Base-by-base conservation (phyloP, 1,140 invertebrate species). In the Cherax quadricarinatus region DNA sequence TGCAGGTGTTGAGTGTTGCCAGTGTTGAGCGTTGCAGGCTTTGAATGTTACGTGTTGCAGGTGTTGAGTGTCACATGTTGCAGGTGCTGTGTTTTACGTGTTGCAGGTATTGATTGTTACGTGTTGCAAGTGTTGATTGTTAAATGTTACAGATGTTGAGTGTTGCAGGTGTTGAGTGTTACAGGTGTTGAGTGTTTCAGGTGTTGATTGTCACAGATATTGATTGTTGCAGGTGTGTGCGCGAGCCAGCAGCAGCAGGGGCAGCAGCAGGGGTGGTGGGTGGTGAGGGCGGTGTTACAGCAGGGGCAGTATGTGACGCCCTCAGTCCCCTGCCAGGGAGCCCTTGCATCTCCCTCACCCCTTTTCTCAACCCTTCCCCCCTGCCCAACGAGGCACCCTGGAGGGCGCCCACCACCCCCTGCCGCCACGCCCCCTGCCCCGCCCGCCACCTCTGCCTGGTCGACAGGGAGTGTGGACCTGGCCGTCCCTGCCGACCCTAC, bases 371-470 rank as follows among this genome's bases (percentile, higher is more conserved):
- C 21, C 89, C 83, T 9, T 85, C 89, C 0, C 51, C 30, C n/a
- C 53, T 86, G 89, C 82, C 89, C 89, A 85, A 85, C 75, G 89
- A 91, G 83, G 73, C 84, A 3, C 89, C 89, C 21, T 91, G 89
- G 89, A 66, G 89, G 57, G 83, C 75, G 18, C 89, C 89, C 24
- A 91, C 89, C 24, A 86, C 84, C 41, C 89, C 89, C n/a, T 91
- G 89, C 83, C 82, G 73, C 41, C 73, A 70, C 57, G 48, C n/a
- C 81, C 89, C 89, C 51, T 91, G 89, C 89, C 89, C 89, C 1
- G 18, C 70, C 18, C 89, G 73, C 73, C 83, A 85, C 82, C 73
- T 91, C 51, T 91, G 89, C 57, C 51, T 70, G 16, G 82, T 91
- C 51, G 66, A 85, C 66, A 48, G 30, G 7, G 89, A 91, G 82